Evolutionary conservation across 37 sponge, comb jelly and placozoan genomes (phyloP).

Genomic region (Axinella damicornis): DNA sequence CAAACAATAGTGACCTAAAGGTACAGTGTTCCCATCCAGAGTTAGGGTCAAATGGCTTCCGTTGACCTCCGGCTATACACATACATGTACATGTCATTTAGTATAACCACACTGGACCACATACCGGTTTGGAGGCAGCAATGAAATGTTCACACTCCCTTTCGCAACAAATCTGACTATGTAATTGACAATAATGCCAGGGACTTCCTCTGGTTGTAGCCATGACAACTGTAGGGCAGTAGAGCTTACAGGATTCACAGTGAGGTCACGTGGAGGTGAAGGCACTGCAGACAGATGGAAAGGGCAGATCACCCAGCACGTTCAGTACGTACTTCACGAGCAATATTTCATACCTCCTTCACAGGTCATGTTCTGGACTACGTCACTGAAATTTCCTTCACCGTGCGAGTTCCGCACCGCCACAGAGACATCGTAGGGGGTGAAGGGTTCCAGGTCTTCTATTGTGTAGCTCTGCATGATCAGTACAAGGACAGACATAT

Average conservation of each 20-base stretch:
- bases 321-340: too few species aligned
- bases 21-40: too few species aligned
- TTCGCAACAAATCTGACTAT: too few species aligned
- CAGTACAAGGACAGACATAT: too few species aligned
- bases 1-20: too few species aligned
- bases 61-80: too few species aligned
- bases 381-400: conserved; percentile 16
- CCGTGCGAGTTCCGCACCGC: conserved; percentile 32
- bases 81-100: too few species aligned
- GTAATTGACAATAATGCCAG: neutral
- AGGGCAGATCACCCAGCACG: too few species aligned
- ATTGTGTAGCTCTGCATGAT: conserved; percentile 6
- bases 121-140: too few species aligned
- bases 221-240: conserved; percentile 1
- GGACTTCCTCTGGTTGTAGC: neutral
- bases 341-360: conserved; percentile 36
- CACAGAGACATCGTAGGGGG: conserved; percentile 10
- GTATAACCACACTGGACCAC: too few species aligned
- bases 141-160: too few species aligned
- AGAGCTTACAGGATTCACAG: neutral
- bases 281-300: conserved; percentile 1
- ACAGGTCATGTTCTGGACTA: conserved; percentile 6
- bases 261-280: neutral
- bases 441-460: neutral
- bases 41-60: too few species aligned